Percentiles rank a stretch among this genome's conserved stretches.
Evolutionary conservation across 1,140 invertebrate genomes (phyloP).

Genomic region (Ceratosolen fusciceps): DNA sequence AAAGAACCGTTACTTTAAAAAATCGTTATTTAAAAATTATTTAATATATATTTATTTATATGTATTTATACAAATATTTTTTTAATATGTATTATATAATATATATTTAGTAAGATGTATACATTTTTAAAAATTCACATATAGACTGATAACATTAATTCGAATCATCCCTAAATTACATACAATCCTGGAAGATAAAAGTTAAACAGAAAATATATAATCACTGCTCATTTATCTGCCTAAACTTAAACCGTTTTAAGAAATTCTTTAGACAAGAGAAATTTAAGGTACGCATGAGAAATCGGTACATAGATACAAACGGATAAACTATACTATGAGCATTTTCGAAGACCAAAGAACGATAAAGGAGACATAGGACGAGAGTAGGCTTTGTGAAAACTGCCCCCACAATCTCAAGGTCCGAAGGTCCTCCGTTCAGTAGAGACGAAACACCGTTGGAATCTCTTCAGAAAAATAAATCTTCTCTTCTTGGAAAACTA

Average conservation of each 20-base stretch:
- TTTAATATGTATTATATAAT: too few relatives aligned
- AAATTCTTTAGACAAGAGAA: conserved; percentile 8
- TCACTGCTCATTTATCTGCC: conserved; percentile 12
- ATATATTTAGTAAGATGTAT: too few relatives aligned
- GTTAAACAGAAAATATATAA: conserved; percentile 7
- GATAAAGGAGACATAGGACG: conserved; percentile 19
- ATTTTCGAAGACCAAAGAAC: background rate
- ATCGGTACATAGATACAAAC: conserved; percentile 24
- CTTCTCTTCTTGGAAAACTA: conserved; percentile 63
- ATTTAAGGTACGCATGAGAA: conserved; percentile 26
- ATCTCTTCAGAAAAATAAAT: conserved; percentile 69
- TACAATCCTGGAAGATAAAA: background rate
- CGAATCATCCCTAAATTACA: too few relatives aligned
- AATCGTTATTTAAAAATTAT: too few relatives aligned
- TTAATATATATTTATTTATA: too few relatives aligned
- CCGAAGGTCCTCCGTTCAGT: conserved; percentile 57
- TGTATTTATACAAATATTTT: too few relatives aligned
- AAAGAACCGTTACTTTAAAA: too few relatives aligned
- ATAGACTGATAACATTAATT: too few relatives aligned
- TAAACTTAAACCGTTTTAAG: background rate
- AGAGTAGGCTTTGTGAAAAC: conserved; percentile 54
- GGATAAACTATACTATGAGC: background rate
- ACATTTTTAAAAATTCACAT: too few relatives aligned
- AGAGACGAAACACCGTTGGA: conserved; percentile 47
- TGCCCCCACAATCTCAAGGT: conserved; percentile 55